These are phyloP conservation scores for Drosophila multiciliata DNA, from an alignment of 2,888 invertebrate species.

Conservation along the genomic window DNA sequence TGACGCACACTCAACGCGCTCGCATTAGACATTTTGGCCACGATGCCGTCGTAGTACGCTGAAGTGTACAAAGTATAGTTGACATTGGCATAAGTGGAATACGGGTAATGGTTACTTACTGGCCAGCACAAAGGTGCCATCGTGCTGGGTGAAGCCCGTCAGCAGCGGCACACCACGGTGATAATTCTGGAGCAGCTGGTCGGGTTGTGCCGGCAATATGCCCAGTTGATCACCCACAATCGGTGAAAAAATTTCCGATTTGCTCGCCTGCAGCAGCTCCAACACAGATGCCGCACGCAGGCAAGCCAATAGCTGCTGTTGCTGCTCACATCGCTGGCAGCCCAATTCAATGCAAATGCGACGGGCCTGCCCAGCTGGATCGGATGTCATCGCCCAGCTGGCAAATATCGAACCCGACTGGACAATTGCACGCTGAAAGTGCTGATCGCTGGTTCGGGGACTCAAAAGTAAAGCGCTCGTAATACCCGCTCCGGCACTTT, in stretches of 20 bases:
- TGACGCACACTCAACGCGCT: slow-evolving; percentile 69
- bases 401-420: slow-evolving; percentile 86
- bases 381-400: slow-evolving; percentile 85
- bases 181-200: slow-evolving; percentile 66
- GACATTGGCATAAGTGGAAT: neutral
- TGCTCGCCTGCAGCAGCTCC: slow-evolving; percentile 46
- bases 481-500: slow-evolving; percentile 86
- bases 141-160: slow-evolving; percentile 85
- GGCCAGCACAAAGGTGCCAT: slow-evolving; percentile 85
- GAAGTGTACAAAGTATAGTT: too few relatives aligned
- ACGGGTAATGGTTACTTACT: slow-evolving; percentile 71
- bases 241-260: slow-evolving; percentile 67
- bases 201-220: slow-evolving; percentile 70
- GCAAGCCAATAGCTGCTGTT: slow-evolving; percentile 40
- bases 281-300: slow-evolving; percentile 42
- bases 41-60: slow-evolving; percentile 64
- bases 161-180: slow-evolving; percentile 82
- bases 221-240: slow-evolving; percentile 68
- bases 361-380: slow-evolving; percentile 79
- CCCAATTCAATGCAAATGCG: slow-evolving; percentile 53
- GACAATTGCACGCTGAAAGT: slow-evolving; percentile 86
- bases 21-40: slow-evolving; percentile 38
- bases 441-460: slow-evolving; percentile 78
- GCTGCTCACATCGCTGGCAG: slow-evolving; percentile 46
- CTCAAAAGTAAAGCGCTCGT: slow-evolving; percentile 85